Evolutionary conservation across 2,888 invertebrate species (phyloP).

Genomic region (Gerris lacustris): DNA sequence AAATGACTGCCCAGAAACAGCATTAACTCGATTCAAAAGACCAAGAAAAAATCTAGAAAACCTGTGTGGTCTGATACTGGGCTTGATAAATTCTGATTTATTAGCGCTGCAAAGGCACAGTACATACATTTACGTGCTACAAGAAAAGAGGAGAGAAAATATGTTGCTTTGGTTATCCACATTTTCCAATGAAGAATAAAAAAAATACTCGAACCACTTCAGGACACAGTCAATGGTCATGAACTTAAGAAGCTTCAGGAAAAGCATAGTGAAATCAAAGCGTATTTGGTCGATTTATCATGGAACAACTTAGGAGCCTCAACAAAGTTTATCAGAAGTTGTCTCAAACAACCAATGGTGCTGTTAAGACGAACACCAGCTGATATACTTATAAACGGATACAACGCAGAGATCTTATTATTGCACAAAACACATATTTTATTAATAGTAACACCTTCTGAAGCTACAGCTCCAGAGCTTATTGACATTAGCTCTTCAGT

Average conservation of each 20-base stretch:
- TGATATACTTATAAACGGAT: slow-evolving; percentile 28
- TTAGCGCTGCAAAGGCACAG: slow-evolving; percentile 26
- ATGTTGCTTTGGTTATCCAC: neutral
- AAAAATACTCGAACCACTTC: neutral
- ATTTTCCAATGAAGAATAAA: neutral
- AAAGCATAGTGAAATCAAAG: neutral
- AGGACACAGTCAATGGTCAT: neutral
- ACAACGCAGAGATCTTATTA: slow-evolving; percentile 28
- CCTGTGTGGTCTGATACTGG: too few species aligned
- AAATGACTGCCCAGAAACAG: too few species aligned
- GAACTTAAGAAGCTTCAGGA: neutral
- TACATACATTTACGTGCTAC: slow-evolving; percentile 27
- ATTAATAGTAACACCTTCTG: too few species aligned
- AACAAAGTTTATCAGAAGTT: neutral
- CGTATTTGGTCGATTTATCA: neutral
- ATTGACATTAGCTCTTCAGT: too few species aligned
- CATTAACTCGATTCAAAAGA: too few species aligned
- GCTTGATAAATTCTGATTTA: slow-evolving; percentile 11
- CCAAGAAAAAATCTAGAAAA: too few species aligned
- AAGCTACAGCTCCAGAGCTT: too few species aligned
- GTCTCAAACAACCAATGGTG: neutral
- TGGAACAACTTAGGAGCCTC: too few species aligned
- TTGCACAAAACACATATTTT: too few species aligned
- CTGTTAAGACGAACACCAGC: neutral
- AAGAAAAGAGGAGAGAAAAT: slow-evolving; percentile 16